phyloP scores from a whole-genome alignment of 2,888 invertebrate species.

The Pseudococcus viburni region DNA sequence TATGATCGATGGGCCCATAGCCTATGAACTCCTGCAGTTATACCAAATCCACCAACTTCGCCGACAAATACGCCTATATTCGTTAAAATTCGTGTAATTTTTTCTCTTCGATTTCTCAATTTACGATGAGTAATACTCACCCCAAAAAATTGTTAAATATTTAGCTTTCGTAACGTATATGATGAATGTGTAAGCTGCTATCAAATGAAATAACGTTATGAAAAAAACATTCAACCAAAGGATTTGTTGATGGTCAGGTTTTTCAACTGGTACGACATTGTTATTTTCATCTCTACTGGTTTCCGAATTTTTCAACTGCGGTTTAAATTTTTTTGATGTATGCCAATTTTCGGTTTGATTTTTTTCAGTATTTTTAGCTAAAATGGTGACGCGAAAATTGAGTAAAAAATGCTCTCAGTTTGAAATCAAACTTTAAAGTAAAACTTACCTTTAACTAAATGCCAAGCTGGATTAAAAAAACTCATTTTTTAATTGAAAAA shows the following conservation, averaged over 20 bases:
- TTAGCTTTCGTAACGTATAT: constrained; percentile 50
- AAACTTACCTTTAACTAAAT: constrained; percentile 62
- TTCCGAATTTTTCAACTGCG: not conserved
- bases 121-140: constrained; percentile 64
- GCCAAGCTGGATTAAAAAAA: constrained; percentile 65
- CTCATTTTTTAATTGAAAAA: constrained; percentile 42
- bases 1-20: constrained; percentile 96
- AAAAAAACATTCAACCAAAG: constrained; percentile 69
- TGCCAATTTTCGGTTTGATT: constrained; percentile 10
- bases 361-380: constrained; percentile 48
- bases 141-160: constrained; percentile 66
- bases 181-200: constrained; percentile 66
- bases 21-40: constrained; percentile 98
- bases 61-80: constrained; percentile 75
- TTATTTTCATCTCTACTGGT: constrained; percentile 38
- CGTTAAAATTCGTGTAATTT: not conserved
- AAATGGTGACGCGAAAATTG: not conserved
- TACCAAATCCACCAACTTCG: constrained; percentile 87
- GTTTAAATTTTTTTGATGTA: not conserved
- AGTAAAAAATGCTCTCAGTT: not conserved
- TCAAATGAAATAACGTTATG: constrained; percentile 68
- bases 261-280: not conserved
- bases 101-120: not conserved
- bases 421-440: not conserved
- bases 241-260: constrained; percentile 67